phyloP scores from a whole-genome alignment of 2,113 vertebrate genomes.

The Corythornis cristatus region DNA sequence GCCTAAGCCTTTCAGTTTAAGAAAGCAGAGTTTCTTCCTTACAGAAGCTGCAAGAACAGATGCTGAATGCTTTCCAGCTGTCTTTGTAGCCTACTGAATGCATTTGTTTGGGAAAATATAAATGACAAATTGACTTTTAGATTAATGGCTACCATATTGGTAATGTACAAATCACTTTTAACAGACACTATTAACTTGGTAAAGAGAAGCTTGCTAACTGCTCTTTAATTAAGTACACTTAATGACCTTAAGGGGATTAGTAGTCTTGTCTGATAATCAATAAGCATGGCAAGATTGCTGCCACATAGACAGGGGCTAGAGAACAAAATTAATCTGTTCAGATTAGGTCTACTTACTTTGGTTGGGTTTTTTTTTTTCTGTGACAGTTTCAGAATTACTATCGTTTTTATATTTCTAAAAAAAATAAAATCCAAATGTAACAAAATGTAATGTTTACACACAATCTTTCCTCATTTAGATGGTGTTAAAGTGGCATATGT shows the following conservation, averaged over 20 bases:
- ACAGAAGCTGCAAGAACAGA: background rate
- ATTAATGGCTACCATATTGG: constrained; percentile 77
- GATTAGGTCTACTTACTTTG: constrained; percentile 63
- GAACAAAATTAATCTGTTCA: constrained; percentile 77
- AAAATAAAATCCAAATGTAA: background rate
- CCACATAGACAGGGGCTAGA: constrained; percentile 73
- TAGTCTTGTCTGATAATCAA: constrained; percentile 96
- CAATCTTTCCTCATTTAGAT: background rate
- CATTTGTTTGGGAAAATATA: constrained; percentile 81
- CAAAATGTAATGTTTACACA: background rate
- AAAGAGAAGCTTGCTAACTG: constrained; percentile 87
- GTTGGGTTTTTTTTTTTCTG: constrained; percentile 11
- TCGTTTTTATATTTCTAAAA: background rate
- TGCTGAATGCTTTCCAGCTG: background rate
- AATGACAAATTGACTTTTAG: constrained; percentile 80
- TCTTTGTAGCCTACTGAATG: constrained; percentile 40
- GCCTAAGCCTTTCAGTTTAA: background rate
- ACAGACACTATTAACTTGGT: constrained; percentile 79
- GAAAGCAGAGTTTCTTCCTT: background rate
- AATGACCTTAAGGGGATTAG: constrained; percentile 98
- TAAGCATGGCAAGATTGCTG: constrained; percentile 86
- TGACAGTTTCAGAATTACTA: constrained; percentile 13
- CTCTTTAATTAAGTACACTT: constrained; percentile 98
- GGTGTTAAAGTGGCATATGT: background rate
- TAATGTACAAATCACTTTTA: constrained; percentile 82